Conservation (phyloP, 2,888 invertebrate genomes). For the Ptilodon capucinus region DNA sequence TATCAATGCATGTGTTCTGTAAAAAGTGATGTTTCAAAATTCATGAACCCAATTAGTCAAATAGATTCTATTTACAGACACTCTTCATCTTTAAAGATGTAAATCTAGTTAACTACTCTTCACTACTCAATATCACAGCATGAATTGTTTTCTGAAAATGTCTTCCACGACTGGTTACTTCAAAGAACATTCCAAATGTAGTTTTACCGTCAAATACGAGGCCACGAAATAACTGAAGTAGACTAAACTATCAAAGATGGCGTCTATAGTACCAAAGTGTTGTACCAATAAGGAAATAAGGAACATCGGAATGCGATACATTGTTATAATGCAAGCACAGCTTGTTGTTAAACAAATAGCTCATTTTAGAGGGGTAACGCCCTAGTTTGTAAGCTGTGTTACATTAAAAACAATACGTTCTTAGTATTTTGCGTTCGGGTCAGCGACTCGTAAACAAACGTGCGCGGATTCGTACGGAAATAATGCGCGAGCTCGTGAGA, state of each 20-base stretch:
- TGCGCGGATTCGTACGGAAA: slow-evolving; percentile 45
- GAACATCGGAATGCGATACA: slow-evolving; percentile 58
- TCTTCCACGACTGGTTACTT: slow-evolving; percentile 10
- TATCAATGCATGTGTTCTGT: no score
- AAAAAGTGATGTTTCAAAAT: no score
- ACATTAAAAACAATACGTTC: slow-evolving; percentile 67
- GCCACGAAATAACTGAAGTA: slow-evolving; percentile 27
- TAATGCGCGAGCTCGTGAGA: slow-evolving; percentile 34
- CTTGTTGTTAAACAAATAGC: slow-evolving; percentile 70
- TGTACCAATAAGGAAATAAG: slow-evolving; percentile 24
- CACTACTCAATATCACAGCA: background rate
- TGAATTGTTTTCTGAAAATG: background rate
- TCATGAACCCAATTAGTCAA: no score
- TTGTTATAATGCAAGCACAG: slow-evolving; percentile 61
- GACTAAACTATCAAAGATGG: slow-evolving; percentile 27
- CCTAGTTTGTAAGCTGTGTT: slow-evolving; percentile 71
- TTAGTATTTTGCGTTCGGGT: slow-evolving; percentile 66
- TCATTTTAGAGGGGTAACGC: slow-evolving; percentile 74
- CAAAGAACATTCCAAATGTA: slow-evolving; percentile 23
- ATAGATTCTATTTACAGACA: background rate
- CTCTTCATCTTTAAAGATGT: background rate
- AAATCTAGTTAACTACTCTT: background rate
- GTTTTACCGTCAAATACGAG: slow-evolving; percentile 26
- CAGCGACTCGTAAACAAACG: slow-evolving; percentile 72
- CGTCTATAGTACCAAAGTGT: slow-evolving; percentile 24